These are phyloP conservation scores for Chironomus riparius DNA, from an alignment of 2,888 invertebrate genomes.

Conservation along the genomic window DNA sequence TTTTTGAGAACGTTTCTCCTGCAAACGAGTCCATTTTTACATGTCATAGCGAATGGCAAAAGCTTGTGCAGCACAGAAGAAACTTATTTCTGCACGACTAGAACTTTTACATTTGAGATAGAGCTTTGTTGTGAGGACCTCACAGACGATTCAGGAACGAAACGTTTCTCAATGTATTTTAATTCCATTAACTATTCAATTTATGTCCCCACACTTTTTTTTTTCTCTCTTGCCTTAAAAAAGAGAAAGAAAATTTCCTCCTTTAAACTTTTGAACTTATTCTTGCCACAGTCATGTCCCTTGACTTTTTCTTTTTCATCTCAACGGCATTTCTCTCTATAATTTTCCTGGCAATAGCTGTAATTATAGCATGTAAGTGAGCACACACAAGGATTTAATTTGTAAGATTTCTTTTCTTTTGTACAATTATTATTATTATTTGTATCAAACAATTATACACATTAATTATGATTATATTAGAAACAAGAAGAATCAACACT, in stretches of 20 bases:
- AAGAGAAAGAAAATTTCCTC: background rate
- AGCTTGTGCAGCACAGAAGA: too few relatives aligned
- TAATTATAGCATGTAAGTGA: too few relatives aligned
- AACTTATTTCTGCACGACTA: conserved; percentile 9
- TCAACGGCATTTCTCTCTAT: background rate
- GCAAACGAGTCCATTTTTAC: background rate
- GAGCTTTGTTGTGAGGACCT: too few relatives aligned
- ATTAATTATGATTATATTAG: too few relatives aligned
- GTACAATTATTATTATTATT: too few relatives aligned
- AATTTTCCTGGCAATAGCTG: background rate
- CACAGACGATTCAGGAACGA: background rate
- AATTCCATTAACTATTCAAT: conserved; percentile 18
- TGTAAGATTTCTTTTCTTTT: too few relatives aligned
- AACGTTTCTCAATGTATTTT: conserved; percentile 14
- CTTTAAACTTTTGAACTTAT: background rate
- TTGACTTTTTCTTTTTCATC: background rate
- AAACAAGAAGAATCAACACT: too few relatives aligned
- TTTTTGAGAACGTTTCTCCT: too few relatives aligned
- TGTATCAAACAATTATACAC: too few relatives aligned
- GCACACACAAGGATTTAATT: too few relatives aligned
- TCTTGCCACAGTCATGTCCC: background rate
- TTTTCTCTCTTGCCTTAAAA: background rate
- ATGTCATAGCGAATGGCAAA: background rate
- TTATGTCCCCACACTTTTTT: conserved; percentile 1
- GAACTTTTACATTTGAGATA: background rate